Evolutionary conservation across 92 coral and sea anemone genomes (phyloP), one percentile per base, ranked within the genome.

Genomic region (Montipora capitata): DNA sequence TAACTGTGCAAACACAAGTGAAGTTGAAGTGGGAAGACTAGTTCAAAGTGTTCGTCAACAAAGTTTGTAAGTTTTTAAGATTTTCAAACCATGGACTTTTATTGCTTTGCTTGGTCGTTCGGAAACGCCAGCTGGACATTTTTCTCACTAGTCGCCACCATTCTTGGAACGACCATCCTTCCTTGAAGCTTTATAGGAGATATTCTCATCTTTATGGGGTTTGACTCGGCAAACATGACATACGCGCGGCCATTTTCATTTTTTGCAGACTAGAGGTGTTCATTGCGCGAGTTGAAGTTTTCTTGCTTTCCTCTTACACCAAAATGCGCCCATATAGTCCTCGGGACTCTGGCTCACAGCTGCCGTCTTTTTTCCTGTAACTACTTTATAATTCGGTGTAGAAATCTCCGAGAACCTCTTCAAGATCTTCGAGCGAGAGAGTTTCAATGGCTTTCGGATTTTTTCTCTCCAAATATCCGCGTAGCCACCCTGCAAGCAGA

Each of bases 51-150:
- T 20, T 20, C 27, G 27, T 20, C 27, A 38, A 68, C 6, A 1
- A 42, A 3, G 6, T 4, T 20, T 42, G 13, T 68, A 38, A 68
- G 49, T 61, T 38, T 8, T 68, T 68, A 66, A 66, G 72, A 4
- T 66, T 66, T 66, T 68, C 74, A 68, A 68, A 68, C 74, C 74
- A 68, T 3, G 74, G 74, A 68, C 74, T 68, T 68, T 68, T 4
- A 16, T 38, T 27, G 59, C 10, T 44, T 1, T 7, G 8, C 51
- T 5, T 44, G 8, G 8, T 44, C 51, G 51, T 66, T 66, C 72
- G 11, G 35, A 66, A 66, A 66, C 11, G 72, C 72, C 11, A 66
- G 11, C 72, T 66, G 72, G 72, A 66, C 72, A 66, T 4, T 10
- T 66, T 10, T 66, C 72, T 10, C 42, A 10, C 72, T 10, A 66